phyloP scores from a whole-genome alignment of 2,888 invertebrate genomes.

The Pyrrhia umbra region DNA sequence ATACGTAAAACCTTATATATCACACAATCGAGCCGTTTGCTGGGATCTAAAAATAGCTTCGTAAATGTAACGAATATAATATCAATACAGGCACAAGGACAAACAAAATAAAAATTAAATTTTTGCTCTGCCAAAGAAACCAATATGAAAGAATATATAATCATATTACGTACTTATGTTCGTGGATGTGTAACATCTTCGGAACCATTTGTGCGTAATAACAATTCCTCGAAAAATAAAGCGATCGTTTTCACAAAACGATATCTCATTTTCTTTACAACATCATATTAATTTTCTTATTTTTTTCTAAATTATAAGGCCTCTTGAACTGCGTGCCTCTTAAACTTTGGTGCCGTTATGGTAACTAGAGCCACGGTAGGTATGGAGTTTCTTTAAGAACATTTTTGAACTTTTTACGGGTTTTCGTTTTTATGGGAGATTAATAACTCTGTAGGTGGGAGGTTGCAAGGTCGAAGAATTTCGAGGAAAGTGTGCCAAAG shows the following conservation, averaged over 20 bases:
- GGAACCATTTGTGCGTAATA: slow-evolving; percentile 31
- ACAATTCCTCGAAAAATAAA: slow-evolving; percentile 40
- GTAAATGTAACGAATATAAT: slow-evolving; percentile 4
- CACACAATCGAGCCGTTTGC: neutral
- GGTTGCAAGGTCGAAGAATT: slow-evolving; percentile 23
- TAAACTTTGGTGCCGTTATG: slow-evolving; percentile 26
- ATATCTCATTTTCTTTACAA: slow-evolving; percentile 48
- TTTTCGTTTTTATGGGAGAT: slow-evolving; percentile 47
- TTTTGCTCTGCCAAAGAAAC: slow-evolving; percentile 9
- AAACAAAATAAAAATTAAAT: slow-evolving; percentile 29
- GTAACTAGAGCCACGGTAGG: slow-evolving; percentile 48
- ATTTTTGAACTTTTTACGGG: slow-evolving; percentile 47
- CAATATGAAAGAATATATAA: slow-evolving; percentile 49
- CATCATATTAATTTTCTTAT: slow-evolving; percentile 40
- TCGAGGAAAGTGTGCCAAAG: neutral
- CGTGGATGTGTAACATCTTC: slow-evolving; percentile 52
- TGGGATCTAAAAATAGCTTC: neutral
- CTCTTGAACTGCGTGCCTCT: slow-evolving; percentile 35
- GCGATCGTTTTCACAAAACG: slow-evolving; percentile 38
- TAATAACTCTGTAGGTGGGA: slow-evolving; percentile 28
- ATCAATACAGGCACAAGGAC: slow-evolving; percentile 12
- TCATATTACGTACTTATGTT: slow-evolving; percentile 49
- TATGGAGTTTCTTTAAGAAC: slow-evolving; percentile 52
- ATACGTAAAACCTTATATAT: neutral
- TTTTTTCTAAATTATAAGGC: slow-evolving; percentile 44